Evolutionary conservation across 2,113 vertebrate genomes (phyloP), one percentile per base, ranked within the genome.

Genomic region (Probosciger aterrimus): DNA sequence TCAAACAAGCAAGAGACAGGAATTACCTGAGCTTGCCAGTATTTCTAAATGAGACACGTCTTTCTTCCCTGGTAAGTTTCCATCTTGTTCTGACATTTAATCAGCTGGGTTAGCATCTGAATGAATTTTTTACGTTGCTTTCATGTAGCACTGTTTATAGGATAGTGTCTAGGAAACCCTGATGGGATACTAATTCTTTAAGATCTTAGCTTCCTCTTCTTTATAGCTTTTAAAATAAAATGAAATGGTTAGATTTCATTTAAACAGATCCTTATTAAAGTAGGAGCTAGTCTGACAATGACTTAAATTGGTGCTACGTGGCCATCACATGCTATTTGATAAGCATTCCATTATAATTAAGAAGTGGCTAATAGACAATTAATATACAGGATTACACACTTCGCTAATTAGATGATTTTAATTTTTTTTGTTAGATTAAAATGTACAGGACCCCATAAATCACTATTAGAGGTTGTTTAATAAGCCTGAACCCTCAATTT

Each of bases 261-360:
- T 91, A 83, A 95, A 37, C 7, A 87, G 50, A 86, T 64, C 43
- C 74, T 94, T 91, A 74, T 93, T 95, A 77, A 65, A 86, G 77
- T 64, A 79, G 86, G 10, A 96, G 85, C 39, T 86, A 78, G 62
- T 73, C 65, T 84, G 82, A 79, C 79, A 95, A 95, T 95, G 53
- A 84, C 75, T 85, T 91, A 93, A 93, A 92, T 92, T 85, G 67
- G 47, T 67, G 49, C 62, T 94, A 79, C 9, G 64, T 82, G 92
- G 90, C 92, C 74, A 94, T 97, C 97, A 96, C 94, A 95, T 75
- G 74, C 91, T 95, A 89, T 97, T 97, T 94, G 84, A 86, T 91
- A 96, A 96, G 62, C 77, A 92, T 96, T 97, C 87, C 65, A 63
- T 97, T 96, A 96, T 91, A 89, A 95, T 97, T 97, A 97, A 86